Base-by-base conservation (phyloP, 2,888 invertebrate genomes). In the Lathronympha strigana region DNA sequence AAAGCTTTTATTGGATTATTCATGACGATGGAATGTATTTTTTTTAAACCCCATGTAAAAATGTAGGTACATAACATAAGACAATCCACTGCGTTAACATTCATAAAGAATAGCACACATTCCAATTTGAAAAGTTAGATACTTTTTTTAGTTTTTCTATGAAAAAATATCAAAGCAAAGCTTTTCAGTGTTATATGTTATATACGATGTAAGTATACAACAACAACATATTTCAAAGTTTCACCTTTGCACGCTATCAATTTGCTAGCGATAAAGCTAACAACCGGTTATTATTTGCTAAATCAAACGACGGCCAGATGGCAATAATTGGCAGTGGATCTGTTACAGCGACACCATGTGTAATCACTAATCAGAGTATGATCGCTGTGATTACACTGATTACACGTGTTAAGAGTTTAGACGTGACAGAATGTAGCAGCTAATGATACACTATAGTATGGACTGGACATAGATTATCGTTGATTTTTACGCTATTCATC, bases 261-360 rank as follows among this genome's bases (percentile, higher is more conserved):
- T 60, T 64, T 43, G 53, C 58, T 45, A 45, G 36, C 45, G 33
- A 58, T 51, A 58, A 47, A 45, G 40, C 58, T 64, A 53, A 64
- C 58, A 53, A 51, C 51, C 25, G 21, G 25, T 51, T 33, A 49
- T 47, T 63, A 58, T 33, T 63, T 43, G 51, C 33, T 63, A 23
- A 62, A 67, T 57, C 55, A 36, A 49, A 60, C 63, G 50, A 67
- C 50, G 25, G 67, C 40, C 25, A 33, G 25, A 25, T 25, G 25
- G 25, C 6, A 25, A 6, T 66, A 61, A 63, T 63, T 60, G 36
- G 47, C 53, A 33, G 53, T 13, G 50, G 28, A 45, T 60, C 51
- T 53, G 51, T 64, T 64, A 53, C 51, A 53, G 36, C 43, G 31
- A 57, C 45, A 57, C 57, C 31, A 45, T 45, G 31, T 60, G 53